These are phyloP conservation scores for Melanostoma mellinum DNA, from an alignment of 2,888 invertebrate genomes.

Conservation along the genomic window DNA sequence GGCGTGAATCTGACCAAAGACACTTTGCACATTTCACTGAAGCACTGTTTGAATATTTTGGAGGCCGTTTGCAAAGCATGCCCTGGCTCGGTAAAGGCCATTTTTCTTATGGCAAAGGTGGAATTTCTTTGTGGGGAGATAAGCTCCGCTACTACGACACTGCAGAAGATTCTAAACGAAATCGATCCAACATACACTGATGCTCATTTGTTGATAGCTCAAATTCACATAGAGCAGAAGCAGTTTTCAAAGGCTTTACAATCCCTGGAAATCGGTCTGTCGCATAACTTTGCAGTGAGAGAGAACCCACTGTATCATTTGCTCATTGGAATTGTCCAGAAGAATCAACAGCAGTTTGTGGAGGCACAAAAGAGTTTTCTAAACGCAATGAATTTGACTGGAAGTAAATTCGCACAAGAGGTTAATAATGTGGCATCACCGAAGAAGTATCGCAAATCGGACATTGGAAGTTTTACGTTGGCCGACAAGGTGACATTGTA, in stretches of 20 bases:
- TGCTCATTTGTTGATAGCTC: conserved; percentile 92
- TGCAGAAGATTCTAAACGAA: conserved; percentile 88
- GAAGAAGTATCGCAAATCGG: conserved; percentile 76
- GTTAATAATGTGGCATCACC: conserved; percentile 76
- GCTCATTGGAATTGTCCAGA: conserved; percentile 91
- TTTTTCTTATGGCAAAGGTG: conserved; percentile 89
- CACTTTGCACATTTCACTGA: conserved; percentile 83
- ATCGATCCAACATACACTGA: conserved; percentile 91
- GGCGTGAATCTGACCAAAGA: conserved; percentile 80
- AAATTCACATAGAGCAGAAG: conserved; percentile 89
- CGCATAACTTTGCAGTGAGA: conserved; percentile 95
- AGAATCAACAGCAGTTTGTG: conserved; percentile 87
- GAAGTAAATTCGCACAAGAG: conserved; percentile 77
- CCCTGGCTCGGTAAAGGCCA: conserved; percentile 88
- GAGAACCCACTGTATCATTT: conserved; percentile 96
- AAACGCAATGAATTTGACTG: conserved; percentile 88
- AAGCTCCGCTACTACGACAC: conserved; percentile 86
- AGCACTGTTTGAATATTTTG: conserved; percentile 86
- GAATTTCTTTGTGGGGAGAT: conserved; percentile 91
- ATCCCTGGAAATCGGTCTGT: conserved; percentile 93
- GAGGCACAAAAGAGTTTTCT: conserved; percentile 90
- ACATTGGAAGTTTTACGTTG: conserved; percentile 82
- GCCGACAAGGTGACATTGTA: conserved; percentile 93
- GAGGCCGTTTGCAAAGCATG: conserved; percentile 89
- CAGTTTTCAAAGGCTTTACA: conserved; percentile 91